Base-by-base conservation (phyloP, 2,888 invertebrate species). In the Morpho helenor region DNA sequence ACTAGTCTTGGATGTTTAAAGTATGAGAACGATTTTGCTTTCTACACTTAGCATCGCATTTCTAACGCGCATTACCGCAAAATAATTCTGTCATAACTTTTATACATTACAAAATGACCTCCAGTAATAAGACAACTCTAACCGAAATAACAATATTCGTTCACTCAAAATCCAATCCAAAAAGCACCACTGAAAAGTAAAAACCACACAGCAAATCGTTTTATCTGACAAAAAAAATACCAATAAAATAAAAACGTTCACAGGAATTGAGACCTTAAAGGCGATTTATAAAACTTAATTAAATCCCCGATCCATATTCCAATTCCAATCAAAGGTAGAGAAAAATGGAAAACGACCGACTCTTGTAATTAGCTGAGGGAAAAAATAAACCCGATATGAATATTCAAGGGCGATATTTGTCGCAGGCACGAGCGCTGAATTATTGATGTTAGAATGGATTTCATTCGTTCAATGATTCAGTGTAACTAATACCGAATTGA, bases 291-390 rank as follows among this genome's bases (percentile, higher is more conserved):
- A 60, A 61, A 63, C 59, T 74, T 76, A 73, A 78, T 79, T 73
- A 76, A 78, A 75, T 75, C 72, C 67, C 63, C 70, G 67, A 78
- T 78, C 73, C 75, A 80, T 80, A 80, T 78, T 79, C 74, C 66
- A 61, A 66, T 68, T 62, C 71, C 71, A 75, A 74, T 76, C 75
- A 74, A 74, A 73, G 71, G 72, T 50, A 67, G 70, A 67, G 75
- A 77, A 76, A 76, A 76, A 72, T 70, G 68, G 64, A 73, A 74
- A 76, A 73, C 68, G 70, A 66, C 67, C 73, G 73, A 77, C 77
- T 72, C 71, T 72, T 74, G 74, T 72, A 72, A 73, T 73, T 73
- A 74, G 72, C 68, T 66, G 60, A 52, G 48, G 61, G 67, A 71
- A 69, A 69, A 70, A 74, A 69, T 66, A 69, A 66, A 66, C 65